A percentile compares a stretch with the other conserved stretches of the same genome.
Conservation (phyloP, 2,113 vertebrate genomes). For the Mystacornis crossleyi region DNA sequence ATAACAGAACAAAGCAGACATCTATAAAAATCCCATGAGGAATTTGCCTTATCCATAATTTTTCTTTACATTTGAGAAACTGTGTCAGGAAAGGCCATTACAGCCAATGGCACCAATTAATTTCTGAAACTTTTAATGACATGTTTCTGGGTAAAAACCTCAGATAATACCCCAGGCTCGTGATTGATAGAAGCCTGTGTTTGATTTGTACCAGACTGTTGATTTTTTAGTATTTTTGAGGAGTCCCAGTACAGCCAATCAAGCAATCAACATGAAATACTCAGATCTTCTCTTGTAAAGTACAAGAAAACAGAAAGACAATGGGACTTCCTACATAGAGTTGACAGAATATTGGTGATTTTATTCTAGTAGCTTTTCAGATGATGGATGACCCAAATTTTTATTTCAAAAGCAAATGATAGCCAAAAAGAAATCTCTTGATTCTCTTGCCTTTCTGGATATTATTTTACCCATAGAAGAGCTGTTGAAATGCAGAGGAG, state of each 20-base stretch:
- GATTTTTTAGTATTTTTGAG: conserved; percentile 85
- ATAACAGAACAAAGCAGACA: conserved; percentile 84
- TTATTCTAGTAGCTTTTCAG: conserved; percentile 74
- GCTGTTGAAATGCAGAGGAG: conserved; percentile 16
- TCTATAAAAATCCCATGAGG: conserved; percentile 81
- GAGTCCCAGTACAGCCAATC: conserved; percentile 88
- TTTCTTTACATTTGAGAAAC: conserved; percentile 84
- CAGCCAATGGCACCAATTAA: conserved; percentile 86
- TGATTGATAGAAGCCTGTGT: conserved; percentile 77
- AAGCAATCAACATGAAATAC: conserved; percentile 87
- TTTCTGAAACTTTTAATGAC: conserved; percentile 87
- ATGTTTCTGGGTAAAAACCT: conserved; percentile 82
- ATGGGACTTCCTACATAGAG: conserved; percentile 52
- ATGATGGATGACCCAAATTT: conserved; percentile 76
- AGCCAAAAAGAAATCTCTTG: conserved; percentile 61
- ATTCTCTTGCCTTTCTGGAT: conserved; percentile 10
- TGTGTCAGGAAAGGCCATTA: conserved; percentile 82
- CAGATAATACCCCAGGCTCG: conserved; percentile 75
- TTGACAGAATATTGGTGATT: conserved; percentile 69
- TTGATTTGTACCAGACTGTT: conserved; percentile 84
- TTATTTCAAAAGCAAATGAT: conserved; percentile 75
- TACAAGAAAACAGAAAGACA: conserved; percentile 76
- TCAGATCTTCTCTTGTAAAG: conserved; percentile 77
- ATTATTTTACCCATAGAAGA: conserved; percentile 34
- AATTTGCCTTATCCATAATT: conserved; percentile 83